Evolutionary conservation across 2,113 vertebrate species (phyloP).

Genomic region (Eupsittula cactorum): DNA sequence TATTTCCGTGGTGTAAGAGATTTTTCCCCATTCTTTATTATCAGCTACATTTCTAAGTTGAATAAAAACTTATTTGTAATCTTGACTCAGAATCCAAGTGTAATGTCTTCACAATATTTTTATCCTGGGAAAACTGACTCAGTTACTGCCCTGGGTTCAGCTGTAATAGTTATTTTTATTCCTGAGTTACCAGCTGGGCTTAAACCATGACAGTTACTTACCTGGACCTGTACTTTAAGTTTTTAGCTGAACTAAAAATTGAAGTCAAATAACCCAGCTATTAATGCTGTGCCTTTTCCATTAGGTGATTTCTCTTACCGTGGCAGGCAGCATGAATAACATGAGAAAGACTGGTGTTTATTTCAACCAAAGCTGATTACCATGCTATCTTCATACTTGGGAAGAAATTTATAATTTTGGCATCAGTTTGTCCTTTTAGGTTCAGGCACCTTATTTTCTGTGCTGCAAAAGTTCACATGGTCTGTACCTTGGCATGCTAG

Average conservation of each 20-base stretch:
- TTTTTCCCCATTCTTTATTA: neutral
- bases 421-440: constrained; percentile 9
- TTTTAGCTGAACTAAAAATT: neutral
- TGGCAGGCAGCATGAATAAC: neutral
- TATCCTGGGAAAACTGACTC: neutral
- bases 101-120: neutral
- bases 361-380: neutral
- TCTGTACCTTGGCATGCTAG: neutral
- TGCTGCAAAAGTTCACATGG: neutral
- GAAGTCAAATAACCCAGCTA: neutral
- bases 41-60: neutral
- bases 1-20: neutral
- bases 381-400: neutral
- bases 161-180: neutral
- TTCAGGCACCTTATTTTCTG: neutral
- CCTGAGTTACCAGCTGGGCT: neutral
- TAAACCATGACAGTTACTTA: neutral
- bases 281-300: neutral
- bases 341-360: neutral
- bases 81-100: neutral
- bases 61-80: neutral
- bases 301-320: neutral
- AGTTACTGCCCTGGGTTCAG: neutral
- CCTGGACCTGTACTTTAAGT: neutral
- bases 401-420: neutral